phyloP scores from a whole-genome alignment of 2,797 vertebrate species.

The Psittacula derbiana region DNA sequence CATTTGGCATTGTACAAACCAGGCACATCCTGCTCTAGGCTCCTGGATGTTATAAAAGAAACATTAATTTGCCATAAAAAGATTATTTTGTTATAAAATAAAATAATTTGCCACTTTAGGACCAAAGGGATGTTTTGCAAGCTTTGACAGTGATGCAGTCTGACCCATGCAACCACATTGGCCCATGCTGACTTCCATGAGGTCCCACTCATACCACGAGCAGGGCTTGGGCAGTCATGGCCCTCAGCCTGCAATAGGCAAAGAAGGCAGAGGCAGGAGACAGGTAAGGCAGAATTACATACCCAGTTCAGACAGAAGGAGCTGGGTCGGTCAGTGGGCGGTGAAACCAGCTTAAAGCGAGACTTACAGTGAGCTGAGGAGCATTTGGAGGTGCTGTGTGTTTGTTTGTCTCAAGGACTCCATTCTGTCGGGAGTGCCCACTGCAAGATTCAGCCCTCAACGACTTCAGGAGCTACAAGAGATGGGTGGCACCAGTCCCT shows the following conservation, averaged over 20 bases:
- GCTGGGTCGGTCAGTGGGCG: background rate
- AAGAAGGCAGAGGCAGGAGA: background rate
- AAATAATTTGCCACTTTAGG: background rate
- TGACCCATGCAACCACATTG: background rate
- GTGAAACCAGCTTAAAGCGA: background rate
- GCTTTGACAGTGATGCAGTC: background rate
- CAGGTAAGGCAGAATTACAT: background rate
- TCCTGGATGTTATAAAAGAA: background rate
- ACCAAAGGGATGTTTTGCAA: background rate
- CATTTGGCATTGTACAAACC: background rate
- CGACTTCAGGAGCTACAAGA: rapidly evolving
- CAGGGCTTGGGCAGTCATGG: rapidly evolving
- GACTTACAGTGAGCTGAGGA: background rate
- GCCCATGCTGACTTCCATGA: background rate
- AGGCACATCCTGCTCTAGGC: background rate
- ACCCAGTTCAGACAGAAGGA: background rate
- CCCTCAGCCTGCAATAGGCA: background rate
- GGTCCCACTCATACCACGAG: rapidly evolving
- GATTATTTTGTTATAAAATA: background rate
- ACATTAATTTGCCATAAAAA: background rate
- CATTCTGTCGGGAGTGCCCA: background rate
- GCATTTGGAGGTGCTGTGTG: background rate
- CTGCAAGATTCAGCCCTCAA: background rate
- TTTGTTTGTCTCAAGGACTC: background rate
- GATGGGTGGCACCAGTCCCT: background rate